These are phyloP conservation scores for Ceratina calcarata DNA, from an alignment of 1,140 invertebrate genomes.

Conservation along the genomic window DNA sequence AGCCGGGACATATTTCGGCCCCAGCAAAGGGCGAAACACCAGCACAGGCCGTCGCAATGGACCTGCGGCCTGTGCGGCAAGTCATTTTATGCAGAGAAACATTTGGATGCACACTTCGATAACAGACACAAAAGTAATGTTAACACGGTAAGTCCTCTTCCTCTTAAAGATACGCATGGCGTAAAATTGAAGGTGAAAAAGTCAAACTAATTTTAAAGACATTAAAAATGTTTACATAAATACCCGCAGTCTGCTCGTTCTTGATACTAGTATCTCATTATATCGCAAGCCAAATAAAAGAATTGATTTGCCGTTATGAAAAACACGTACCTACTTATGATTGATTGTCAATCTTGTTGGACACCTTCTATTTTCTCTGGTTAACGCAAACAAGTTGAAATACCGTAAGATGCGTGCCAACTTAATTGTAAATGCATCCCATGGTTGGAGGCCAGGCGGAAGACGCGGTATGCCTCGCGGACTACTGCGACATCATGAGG, in stretches of 20 bases:
- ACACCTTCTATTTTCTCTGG: neutral
- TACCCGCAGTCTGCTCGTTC: too few species aligned
- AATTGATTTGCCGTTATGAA: neutral
- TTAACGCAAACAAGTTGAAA: neutral
- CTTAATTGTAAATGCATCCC: slow-evolving; percentile 4
- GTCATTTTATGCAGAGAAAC: slow-evolving; percentile 93
- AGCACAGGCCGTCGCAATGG: slow-evolving; percentile 92
- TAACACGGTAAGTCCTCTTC: slow-evolving; percentile 84
- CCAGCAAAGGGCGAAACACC: slow-evolving; percentile 90
- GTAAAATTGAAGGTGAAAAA: neutral
- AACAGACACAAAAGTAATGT: slow-evolving; percentile 92
- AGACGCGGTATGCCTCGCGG: slow-evolving; percentile 94
- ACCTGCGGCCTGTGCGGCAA: slow-evolving; percentile 95
- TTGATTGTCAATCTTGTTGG: neutral
- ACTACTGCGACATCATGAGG: slow-evolving; percentile 97
- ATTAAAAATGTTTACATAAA: too few species aligned
- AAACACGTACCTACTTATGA: too few species aligned
- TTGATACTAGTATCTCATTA: neutral
- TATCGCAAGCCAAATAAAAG: neutral
- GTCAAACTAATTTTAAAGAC: neutral
- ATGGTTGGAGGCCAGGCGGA: slow-evolving; percentile 85
- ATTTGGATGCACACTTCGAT: slow-evolving; percentile 94
- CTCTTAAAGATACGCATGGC: too few species aligned
- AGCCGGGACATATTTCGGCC: slow-evolving; percentile 92
- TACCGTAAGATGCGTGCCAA: neutral